Evolutionary conservation across 64 coral and sea anemone genomes (phyloP).

Genomic region (Astreopora myriophthalma): DNA sequence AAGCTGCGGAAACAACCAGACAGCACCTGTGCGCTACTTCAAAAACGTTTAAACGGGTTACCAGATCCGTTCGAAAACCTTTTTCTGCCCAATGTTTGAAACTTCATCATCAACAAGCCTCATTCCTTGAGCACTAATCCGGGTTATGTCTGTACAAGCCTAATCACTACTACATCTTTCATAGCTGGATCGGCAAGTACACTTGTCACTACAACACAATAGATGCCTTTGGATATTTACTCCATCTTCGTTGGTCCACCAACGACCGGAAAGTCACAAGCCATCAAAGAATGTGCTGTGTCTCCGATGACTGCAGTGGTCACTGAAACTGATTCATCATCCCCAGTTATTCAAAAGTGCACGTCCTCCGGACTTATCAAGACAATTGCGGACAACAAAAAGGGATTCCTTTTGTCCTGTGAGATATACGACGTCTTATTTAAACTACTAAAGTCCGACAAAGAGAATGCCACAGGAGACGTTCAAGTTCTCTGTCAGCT

Average conservation of each 20-base stretch:
- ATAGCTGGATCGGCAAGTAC: not conserved
- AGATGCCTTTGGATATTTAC: constrained; percentile 50
- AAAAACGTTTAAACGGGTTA: constrained; percentile 34
- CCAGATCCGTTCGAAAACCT: not conserved
- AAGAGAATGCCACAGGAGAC: too few relatives aligned
- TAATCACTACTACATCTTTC: constrained; percentile 38
- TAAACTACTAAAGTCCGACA: too few relatives aligned
- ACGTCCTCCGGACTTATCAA: constrained; percentile 4
- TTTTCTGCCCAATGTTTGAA: not conserved
- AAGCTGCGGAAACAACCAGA: constrained; percentile 44
- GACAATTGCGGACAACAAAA: not conserved
- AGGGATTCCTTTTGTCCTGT: not conserved
- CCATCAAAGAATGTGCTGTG: not conserved
- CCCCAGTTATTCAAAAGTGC: not conserved
- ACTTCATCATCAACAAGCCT: constrained; percentile 24
- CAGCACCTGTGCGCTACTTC: constrained; percentile 45
- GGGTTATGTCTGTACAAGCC: constrained; percentile 28
- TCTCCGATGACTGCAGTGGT: not conserved
- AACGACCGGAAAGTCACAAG: constrained; percentile 17
- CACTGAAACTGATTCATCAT: not conserved
- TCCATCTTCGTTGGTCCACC: constrained; percentile 45
- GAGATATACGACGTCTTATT: constrained; percentile 6
- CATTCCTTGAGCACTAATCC: constrained; percentile 20
- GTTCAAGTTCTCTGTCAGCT: too few relatives aligned
- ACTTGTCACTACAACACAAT: not conserved